Conservation (phyloP, 2,113 vertebrate species). For the Calonectris borealis region DNA sequence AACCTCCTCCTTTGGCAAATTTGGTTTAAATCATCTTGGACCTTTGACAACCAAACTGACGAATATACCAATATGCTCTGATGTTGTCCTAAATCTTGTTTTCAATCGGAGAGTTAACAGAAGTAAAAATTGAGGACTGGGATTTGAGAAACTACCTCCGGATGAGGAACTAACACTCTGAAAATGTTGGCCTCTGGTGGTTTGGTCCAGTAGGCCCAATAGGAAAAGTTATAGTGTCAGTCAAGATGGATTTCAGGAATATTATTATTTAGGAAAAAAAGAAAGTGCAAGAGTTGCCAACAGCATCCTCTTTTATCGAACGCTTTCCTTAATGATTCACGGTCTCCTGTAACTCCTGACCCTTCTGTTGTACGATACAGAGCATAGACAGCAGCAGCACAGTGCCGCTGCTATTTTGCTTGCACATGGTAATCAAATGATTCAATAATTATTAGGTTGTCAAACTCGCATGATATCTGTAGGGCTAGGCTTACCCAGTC, state of each 20-base stretch:
- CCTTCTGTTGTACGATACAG: not conserved
- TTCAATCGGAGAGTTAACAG: not conserved
- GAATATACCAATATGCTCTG: not conserved
- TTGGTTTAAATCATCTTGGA: conserved; percentile 8
- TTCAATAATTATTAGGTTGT: not conserved
- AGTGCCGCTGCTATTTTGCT: not conserved
- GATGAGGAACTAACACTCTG: not conserved
- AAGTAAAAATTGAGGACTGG: not conserved
- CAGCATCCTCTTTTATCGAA: not conserved
- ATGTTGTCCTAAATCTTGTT: not conserved
- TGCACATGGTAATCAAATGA: not conserved
- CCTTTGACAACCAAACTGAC: not conserved
- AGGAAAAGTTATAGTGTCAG: not conserved
- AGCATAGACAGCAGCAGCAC: not conserved
- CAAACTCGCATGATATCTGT: not conserved
- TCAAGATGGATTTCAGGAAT: not conserved
- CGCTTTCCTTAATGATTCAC: not conserved
- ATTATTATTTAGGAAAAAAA: not conserved
- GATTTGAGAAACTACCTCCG: not conserved
- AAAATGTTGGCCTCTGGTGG: not conserved
- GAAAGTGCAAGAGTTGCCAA: not conserved
- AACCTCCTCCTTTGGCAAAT: not conserved
- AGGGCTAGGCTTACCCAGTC: not conserved
- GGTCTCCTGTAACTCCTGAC: not conserved
- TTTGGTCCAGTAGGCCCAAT: not conserved